Evolutionary conservation across 2,797 vertebrate genomes (phyloP).

Genomic region (Sebastes vulpes): DNA sequence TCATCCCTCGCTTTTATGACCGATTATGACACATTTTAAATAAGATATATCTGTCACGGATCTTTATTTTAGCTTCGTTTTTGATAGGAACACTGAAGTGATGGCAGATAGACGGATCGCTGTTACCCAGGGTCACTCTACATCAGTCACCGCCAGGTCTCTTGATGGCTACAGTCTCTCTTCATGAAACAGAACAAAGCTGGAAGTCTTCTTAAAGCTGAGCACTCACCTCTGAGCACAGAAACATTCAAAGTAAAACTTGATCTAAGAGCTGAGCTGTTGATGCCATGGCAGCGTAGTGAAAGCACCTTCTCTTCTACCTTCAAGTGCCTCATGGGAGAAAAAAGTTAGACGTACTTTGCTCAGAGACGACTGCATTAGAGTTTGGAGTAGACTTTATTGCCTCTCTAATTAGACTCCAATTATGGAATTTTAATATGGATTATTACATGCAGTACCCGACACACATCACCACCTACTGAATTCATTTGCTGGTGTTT

Average conservation of each 20-base stretch:
- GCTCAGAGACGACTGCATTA: constrained; percentile 56
- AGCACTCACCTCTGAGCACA: constrained; percentile 45
- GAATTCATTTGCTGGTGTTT: constrained; percentile 77
- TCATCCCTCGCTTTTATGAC: constrained; percentile 2
- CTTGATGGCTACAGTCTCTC: constrained; percentile 24
- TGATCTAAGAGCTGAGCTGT: constrained; percentile 60
- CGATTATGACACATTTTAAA: constrained; percentile 24
- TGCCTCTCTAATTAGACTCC: constrained; percentile 75
- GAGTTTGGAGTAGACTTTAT: constrained; percentile 64
- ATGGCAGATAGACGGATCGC: constrained; percentile 4
- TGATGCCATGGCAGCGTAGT: constrained; percentile 53
- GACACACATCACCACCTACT: constrained; percentile 72
- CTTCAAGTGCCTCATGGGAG: constrained; percentile 26
- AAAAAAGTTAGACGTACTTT: constrained; percentile 61
- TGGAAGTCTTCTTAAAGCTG: constrained; percentile 33
- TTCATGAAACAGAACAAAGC: constrained; percentile 41
- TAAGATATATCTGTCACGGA: not conserved
- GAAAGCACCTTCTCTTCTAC: constrained; percentile 38
- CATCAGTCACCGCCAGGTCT: constrained; percentile 28
- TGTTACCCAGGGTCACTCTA: constrained; percentile 33
- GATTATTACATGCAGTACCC: constrained; percentile 75
- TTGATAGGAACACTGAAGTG: not conserved
- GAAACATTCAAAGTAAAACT: constrained; percentile 53
- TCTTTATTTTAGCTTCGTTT: constrained; percentile 5
- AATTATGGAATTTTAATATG: constrained; percentile 77